These are phyloP conservation scores for Drosophila fuyamai DNA, from an alignment of 1,140 invertebrate species.

Conservation along the genomic window DNA sequence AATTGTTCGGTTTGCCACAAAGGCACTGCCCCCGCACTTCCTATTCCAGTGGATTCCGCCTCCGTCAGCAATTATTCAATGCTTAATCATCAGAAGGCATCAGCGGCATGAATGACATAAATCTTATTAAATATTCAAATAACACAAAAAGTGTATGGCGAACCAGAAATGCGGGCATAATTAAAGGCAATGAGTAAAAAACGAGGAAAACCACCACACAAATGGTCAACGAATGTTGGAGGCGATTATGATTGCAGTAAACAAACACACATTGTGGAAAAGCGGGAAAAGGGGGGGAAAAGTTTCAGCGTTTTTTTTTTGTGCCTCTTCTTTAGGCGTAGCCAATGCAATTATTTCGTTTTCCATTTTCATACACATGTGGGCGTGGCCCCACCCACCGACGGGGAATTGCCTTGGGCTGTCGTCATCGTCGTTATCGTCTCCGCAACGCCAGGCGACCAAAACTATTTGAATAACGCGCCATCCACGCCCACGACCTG, in stretches of 20 bases:
- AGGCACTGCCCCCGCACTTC: slow-evolving; percentile 3
- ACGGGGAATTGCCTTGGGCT: slow-evolving; percentile 56
- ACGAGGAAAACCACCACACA: slow-evolving; percentile 7
- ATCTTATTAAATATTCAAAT: slow-evolving; percentile 74
- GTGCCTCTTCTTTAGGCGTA: slow-evolving; percentile 54
- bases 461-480: slow-evolving; percentile 81
- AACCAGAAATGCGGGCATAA: slow-evolving; percentile 75
- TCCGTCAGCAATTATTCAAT: slow-evolving; percentile 50
- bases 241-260: slow-evolving; percentile 35
- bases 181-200: slow-evolving; percentile 57
- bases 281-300: background rate
- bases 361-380: slow-evolving; percentile 57
- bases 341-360: slow-evolving; percentile 79
- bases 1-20: slow-evolving; percentile 47
- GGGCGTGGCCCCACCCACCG: slow-evolving; percentile 21
- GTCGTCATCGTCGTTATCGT: slow-evolving; percentile 55
- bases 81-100: slow-evolving; percentile 39
- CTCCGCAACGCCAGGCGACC: slow-evolving; percentile 52
- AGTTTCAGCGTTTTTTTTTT: slow-evolving; percentile 22
- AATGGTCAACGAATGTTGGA: slow-evolving; percentile 28
- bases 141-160: slow-evolving; percentile 30
- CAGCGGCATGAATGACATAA: slow-evolving; percentile 51
- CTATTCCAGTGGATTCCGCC: background rate
- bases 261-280: background rate
- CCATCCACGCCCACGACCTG: slow-evolving; percentile 48